Evolutionary conservation across 2,888 invertebrate species (phyloP).

Genomic region (Neoscelio sp.): DNA sequence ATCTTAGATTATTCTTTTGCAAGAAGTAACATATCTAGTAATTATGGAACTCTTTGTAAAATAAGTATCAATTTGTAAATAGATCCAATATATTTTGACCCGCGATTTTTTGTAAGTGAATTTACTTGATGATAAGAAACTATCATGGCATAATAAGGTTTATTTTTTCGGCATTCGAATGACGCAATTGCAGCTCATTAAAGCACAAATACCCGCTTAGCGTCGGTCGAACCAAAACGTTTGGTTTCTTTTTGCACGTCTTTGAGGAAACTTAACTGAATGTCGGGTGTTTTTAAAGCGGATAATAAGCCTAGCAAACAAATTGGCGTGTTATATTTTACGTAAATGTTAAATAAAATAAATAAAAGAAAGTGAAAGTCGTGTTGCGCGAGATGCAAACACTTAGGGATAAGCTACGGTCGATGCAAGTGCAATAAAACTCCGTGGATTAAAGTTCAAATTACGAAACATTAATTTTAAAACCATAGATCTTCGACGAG

Average conservation of each 20-base stretch:
- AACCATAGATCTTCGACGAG: slow-evolving; percentile 37
- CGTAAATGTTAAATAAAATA: slow-evolving; percentile 64
- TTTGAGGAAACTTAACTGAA: slow-evolving; percentile 63
- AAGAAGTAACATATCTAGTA: slow-evolving; percentile 33
- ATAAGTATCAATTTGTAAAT: slow-evolving; percentile 37
- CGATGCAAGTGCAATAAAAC: slow-evolving; percentile 80
- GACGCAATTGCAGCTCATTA: slow-evolving; percentile 45
- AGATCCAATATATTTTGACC: slow-evolving; percentile 13
- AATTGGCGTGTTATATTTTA: slow-evolving; percentile 61
- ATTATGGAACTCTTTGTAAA: slow-evolving; percentile 31
- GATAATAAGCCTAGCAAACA: slow-evolving; percentile 55
- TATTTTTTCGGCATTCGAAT: slow-evolving; percentile 41
- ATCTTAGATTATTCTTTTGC: too few relatives aligned
- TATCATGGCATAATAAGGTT: slow-evolving; percentile 27
- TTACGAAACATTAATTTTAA: slow-evolving; percentile 54
- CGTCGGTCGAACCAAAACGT: slow-evolving; percentile 26
- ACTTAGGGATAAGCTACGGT: slow-evolving; percentile 70
- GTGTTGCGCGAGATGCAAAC: slow-evolving; percentile 66
- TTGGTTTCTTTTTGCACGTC: slow-evolving; percentile 31
- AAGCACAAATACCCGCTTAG: slow-evolving; percentile 60
- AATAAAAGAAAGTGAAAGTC: slow-evolving; percentile 70
- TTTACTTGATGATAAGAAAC: slow-evolving; percentile 5
- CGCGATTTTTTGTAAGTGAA: slow-evolving; percentile 1
- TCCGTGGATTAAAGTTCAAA: slow-evolving; percentile 79
- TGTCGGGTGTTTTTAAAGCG: slow-evolving; percentile 52